phyloP scores from a whole-genome alignment of 2,797 vertebrate genomes.

The Anguilla anguilla region DNA sequence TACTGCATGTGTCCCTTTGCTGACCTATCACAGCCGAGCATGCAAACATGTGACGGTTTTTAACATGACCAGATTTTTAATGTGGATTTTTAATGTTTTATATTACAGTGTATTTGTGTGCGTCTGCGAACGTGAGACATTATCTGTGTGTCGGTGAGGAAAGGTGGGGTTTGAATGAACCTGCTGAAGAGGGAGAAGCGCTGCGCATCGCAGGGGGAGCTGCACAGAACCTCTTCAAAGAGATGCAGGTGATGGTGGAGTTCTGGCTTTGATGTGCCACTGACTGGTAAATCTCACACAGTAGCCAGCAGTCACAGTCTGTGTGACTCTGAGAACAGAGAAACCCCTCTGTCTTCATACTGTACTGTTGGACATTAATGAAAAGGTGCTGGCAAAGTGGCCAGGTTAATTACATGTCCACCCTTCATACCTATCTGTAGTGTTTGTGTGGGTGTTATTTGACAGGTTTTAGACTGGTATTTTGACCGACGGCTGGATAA shows the following conservation, averaged over 20 bases:
- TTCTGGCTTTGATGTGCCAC: background rate
- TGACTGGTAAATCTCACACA: background rate
- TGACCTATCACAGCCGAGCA: background rate
- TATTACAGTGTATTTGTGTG: background rate
- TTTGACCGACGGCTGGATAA: background rate
- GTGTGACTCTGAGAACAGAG: background rate
- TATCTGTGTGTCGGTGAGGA: too few relatives aligned
- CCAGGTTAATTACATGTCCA: background rate
- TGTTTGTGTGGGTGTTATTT: background rate
- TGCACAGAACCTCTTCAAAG: background rate
- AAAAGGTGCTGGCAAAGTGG: background rate
- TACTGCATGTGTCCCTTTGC: background rate
- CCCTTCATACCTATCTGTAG: background rate
- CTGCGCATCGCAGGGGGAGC: background rate
- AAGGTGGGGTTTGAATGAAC: background rate
- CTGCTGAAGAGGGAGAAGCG: background rate
- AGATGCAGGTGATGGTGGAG: background rate
- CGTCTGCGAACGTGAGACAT: background rate
- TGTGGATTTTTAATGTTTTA: background rate
- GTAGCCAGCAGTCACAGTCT: background rate
- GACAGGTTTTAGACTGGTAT: background rate
- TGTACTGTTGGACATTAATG: background rate
- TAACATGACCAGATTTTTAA: background rate
- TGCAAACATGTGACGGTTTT: background rate
- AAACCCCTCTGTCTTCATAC: background rate